Conservation (phyloP, 2,797 vertebrate species). For the Graptemys geographica region DNA sequence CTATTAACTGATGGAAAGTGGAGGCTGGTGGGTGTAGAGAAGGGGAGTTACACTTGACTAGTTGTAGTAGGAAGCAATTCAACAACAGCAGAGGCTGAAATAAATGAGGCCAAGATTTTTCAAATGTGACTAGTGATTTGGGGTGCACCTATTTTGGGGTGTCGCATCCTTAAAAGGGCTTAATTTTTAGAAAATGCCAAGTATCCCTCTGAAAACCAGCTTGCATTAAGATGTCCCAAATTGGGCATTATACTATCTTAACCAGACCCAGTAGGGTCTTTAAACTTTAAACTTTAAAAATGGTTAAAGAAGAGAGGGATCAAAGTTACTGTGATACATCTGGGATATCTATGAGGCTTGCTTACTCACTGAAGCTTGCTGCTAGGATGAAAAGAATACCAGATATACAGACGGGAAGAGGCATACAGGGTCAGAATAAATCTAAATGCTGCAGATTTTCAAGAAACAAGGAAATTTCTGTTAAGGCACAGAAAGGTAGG, state of each 20-base stretch:
- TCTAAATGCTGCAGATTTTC: conserved; percentile 40
- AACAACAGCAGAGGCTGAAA: neutral
- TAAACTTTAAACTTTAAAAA: neutral
- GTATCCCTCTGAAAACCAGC: neutral
- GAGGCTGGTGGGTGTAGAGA: fast-evolving
- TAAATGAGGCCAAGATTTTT: neutral
- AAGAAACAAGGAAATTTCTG: conserved; percentile 61
- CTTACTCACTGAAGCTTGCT: conserved; percentile 33
- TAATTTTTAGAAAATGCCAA: neutral
- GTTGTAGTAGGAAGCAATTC: neutral
- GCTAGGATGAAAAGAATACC: conserved; percentile 43
- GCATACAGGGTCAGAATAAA: conserved; percentile 19
- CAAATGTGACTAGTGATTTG: neutral
- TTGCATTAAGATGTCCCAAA: neutral
- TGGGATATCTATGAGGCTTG: conserved; percentile 1
- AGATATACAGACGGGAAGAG: neutral
- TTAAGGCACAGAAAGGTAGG: conserved; percentile 39
- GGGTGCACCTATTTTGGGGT: neutral
- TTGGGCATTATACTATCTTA: neutral
- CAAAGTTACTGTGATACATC: conserved; percentile 31
- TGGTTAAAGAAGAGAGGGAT: neutral
- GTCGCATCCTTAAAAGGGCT: neutral
- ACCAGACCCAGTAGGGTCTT: neutral
- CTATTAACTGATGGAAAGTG: neutral
- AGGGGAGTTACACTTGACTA: neutral